Evolutionary conservation across 2,888 invertebrate genomes (phyloP).

Genomic region (Macrosoma leucophasiata): DNA sequence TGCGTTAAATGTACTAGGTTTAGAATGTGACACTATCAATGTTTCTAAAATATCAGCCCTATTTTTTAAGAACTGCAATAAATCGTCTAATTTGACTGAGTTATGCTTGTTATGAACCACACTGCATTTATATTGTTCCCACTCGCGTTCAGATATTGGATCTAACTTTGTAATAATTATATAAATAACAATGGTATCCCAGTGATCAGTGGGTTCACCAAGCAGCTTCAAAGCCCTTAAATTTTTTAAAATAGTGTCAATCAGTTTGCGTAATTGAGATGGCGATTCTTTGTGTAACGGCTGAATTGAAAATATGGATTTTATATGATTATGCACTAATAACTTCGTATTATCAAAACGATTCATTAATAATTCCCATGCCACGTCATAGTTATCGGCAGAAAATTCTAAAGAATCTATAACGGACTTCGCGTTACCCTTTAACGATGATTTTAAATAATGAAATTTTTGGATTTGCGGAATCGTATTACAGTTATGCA

Average conservation of each 20-base stretch:
- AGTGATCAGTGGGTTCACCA: constrained; percentile 23
- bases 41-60: constrained; percentile 22
- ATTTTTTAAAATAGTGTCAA: constrained; percentile 19
- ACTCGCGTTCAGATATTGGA: constrained; percentile 21
- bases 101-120: background rate
- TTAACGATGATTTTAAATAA: constrained; percentile 2
- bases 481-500: constrained; percentile 2
- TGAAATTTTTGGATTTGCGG: constrained; percentile 8
- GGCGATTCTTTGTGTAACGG: constrained; percentile 2
- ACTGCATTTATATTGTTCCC: constrained; percentile 22
- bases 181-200: constrained; percentile 26
- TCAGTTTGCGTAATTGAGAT: constrained; percentile 10
- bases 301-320: constrained; percentile 8
- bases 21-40: constrained; percentile 5
- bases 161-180: constrained; percentile 28
- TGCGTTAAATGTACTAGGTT: constrained; percentile 4
- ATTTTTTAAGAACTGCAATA: constrained; percentile 20
- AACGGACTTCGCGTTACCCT: constrained; percentile 3
- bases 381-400: constrained; percentile 7
- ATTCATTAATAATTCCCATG: constrained; percentile 14
- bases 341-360: constrained; percentile 10
- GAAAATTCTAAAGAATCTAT: constrained; percentile 5
- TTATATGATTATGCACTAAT: constrained; percentile 9
- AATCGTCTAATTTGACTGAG: constrained; percentile 10
- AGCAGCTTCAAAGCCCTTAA: constrained; percentile 22